A percentile compares a stretch with the other conserved stretches of the same genome.
These are phyloP conservation scores for Morus bassanus DNA, from an alignment of 2,797 vertebrate species.

Conservation along the genomic window DNA sequence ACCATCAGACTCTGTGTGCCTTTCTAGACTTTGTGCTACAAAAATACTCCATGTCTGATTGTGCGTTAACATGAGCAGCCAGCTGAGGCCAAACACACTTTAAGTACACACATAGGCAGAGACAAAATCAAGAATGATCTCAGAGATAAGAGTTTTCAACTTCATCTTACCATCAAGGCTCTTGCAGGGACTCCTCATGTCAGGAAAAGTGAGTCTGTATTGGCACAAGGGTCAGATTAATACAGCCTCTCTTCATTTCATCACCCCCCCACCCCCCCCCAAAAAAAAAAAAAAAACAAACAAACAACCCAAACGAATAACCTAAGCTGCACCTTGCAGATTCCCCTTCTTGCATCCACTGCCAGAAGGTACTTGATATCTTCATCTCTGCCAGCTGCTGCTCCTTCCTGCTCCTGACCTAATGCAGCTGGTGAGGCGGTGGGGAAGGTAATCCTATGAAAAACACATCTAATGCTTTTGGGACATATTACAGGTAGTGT, in stretches of 20 bases:
- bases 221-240: not conserved
- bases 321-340: not conserved
- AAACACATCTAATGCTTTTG: not conserved
- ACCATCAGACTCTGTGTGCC: not conserved
- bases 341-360: not conserved
- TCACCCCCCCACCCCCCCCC: no score
- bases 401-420: not conserved
- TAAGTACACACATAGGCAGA: not conserved
- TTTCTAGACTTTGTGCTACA: not conserved
- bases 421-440: not conserved
- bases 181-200: not conserved
- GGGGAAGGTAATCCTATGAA: not conserved
- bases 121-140: not conserved
- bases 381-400: not conserved
- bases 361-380: not conserved
- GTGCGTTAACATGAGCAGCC: not conserved
- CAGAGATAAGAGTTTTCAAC: not conserved
- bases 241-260: not conserved
- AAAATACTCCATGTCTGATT: fast-evolving
- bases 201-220: not conserved
- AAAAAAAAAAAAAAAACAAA: not conserved
- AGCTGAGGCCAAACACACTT: not conserved
- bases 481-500: not conserved
- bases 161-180: not conserved
- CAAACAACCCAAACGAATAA: not conserved